phyloP scores from a whole-genome alignment of 2,888 invertebrate species.

The Aleiodes leptofemur region DNA sequence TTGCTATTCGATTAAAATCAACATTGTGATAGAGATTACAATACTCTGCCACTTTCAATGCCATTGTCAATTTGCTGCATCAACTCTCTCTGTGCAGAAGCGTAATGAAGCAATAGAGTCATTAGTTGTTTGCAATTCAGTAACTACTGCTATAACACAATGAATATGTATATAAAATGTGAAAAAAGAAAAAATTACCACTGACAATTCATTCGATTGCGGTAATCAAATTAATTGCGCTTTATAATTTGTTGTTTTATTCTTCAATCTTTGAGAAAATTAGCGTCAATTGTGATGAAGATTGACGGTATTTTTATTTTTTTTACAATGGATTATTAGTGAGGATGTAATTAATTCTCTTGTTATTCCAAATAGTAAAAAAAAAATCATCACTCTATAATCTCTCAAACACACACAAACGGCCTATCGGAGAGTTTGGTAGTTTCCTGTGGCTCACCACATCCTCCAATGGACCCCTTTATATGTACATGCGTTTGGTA shows the following conservation, averaged over 20 bases:
- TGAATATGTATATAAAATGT: background rate
- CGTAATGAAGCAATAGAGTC: conserved; percentile 37
- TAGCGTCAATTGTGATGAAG: conserved; percentile 5
- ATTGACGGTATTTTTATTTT: background rate
- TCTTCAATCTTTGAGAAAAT: background rate
- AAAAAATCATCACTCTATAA: background rate
- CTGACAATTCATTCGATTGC: conserved; percentile 39
- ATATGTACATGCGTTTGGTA: background rate
- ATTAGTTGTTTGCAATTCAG: conserved; percentile 22
- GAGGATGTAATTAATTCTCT: background rate
- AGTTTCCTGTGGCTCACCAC: conserved; percentile 48
- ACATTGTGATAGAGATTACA: conserved; percentile 20
- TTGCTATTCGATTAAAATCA: conserved; percentile 36
- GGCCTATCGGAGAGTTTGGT: conserved; percentile 19
- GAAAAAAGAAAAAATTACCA: conserved; percentile 32
- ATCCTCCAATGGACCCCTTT: conserved; percentile 39
- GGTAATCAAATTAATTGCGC: conserved; percentile 43
- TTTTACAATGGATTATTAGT: background rate
- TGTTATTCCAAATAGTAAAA: background rate
- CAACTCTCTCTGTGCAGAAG: conserved; percentile 33
- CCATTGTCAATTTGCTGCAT: conserved; percentile 26
- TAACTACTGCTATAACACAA: background rate
- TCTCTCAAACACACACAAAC: background rate
- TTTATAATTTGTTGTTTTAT: conserved; percentile 20
- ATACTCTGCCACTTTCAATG: conserved; percentile 29